Evolutionary conservation across 2,888 invertebrate genomes (phyloP).

Genomic region (Lasius fuliginosus): DNA sequence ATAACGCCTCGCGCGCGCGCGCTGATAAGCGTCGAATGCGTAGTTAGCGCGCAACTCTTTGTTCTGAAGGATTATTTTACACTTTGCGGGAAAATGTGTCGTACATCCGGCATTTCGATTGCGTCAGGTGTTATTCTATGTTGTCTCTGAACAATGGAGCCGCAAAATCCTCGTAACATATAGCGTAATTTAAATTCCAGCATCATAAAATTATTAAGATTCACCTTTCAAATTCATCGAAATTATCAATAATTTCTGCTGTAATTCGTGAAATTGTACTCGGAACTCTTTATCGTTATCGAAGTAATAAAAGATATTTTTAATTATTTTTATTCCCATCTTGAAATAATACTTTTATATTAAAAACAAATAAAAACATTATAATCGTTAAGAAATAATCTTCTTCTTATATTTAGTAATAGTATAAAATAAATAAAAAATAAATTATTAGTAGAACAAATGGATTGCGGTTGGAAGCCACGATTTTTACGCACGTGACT

Average conservation of each 20-base stretch:
- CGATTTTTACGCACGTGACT: constrained; percentile 1
- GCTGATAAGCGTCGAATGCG: constrained; percentile 54
- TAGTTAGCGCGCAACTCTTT: constrained; percentile 19
- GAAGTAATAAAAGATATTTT: neutral
- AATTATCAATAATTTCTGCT: neutral
- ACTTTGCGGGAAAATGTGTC: neutral
- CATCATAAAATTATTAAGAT: neutral
- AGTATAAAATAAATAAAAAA: too few relatives aligned
- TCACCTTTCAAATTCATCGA: neutral
- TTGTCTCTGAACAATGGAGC: neutral
- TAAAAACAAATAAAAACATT: neutral
- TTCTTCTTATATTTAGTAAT: neutral
- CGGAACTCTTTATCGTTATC: neutral
- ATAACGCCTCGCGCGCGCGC: constrained; percentile 23
- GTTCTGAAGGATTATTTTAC: constrained; percentile 30
- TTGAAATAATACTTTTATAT: neutral
- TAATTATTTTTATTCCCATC: neutral
- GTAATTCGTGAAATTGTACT: neutral
- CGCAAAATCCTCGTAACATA: neutral
- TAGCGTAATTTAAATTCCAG: neutral
- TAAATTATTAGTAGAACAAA: neutral
- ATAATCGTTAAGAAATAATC: neutral
- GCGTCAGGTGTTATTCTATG: neutral
- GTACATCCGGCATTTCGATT: neutral
- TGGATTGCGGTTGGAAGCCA: neutral